Base-by-base conservation (phyloP, 2,113 vertebrate species). In the Perccottus glenii region DNA sequence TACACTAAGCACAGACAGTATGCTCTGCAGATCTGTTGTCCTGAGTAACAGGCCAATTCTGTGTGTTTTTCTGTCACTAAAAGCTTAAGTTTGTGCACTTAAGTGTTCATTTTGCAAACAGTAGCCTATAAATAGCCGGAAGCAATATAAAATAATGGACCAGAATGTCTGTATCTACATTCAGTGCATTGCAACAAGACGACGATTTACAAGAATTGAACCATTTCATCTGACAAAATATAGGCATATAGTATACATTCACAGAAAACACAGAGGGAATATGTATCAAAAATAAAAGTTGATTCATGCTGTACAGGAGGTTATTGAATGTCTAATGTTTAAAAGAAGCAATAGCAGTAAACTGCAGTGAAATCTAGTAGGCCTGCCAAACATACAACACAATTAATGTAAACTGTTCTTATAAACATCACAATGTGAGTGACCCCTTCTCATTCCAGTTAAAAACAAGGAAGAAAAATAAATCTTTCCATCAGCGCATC, bases 1-100 rank as follows among this genome's bases (percentile, higher is more conserved):
- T 52, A 69, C 69, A 59, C 53, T 8, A 63, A 44, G 44, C 63
- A 58, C 44, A 49, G 73, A 49, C 55, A 55, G 60, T 35, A 5
- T n/a, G 56, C 15, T 58, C 40, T 2, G 33, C 9, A 64, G 67
- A 55, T 53, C 6, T 15, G 51, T 33, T 55, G 9, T 12, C 46
- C 35, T 27, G 59, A 51, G 53, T 44, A 47, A 65, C 59, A 19
- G 32, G 56, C 9, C 16, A 45, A 60, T 77, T 67, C 46, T 44
- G 59, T 68, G 43, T 60, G 44, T 33, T 65, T 45, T 57, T 61
- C 9, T 49, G 11, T 15, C 19, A 9, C 47, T 2, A n/a, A 36
- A 27, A 44, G 33, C 4, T 6, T 35, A 11, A 2, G 36, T 52
- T 7, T 60, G 73, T 60, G 52, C 10, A 33, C 40, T 38, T 27